Base-by-base conservation (phyloP, 2,113 vertebrate genomes). In the Sceloporus tristichus region DNA sequence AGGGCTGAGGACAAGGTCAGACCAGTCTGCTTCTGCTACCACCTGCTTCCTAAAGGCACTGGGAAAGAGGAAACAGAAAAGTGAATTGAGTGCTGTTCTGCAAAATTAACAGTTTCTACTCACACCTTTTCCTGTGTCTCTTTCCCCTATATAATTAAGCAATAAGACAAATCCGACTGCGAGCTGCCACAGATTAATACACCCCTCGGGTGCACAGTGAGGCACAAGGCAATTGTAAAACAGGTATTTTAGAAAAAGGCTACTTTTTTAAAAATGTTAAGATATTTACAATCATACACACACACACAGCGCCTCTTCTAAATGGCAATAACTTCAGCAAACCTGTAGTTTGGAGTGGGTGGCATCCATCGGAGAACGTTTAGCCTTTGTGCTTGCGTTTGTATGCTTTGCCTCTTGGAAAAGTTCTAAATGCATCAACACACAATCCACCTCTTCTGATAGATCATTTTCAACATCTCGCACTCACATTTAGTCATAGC, bases 101-200 rank as follows among this genome's bases (percentile, higher is more conserved):
- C 89, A 88, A 91, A 94, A 94, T 95, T 90, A 93, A 91, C 90
- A 79, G 82, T 90, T 94, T 92, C 87, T 87, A 88, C 86, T 93
- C 84, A 25, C 77, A 48, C 90, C 59, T 89, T 88, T 93, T 92
- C 80, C 83, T 62, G 27, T 42, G 87, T 80, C 70, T 86, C 88
- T 79, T 90, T 91, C 90, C 88, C 73, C 82, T 90, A 80, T 86
- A 85, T 89, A 94, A 93, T 93, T 92, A 94, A 0, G 23, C 87
- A 87, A 86, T 93, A 92, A 92, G 91, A 86, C 93, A 90, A 9
- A 13, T 80, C 29, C 1, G 90, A 80, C 89, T 88, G 90, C 4
- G 38, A 84, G 74, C 90, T 91, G 91, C 91, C 91, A 92, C 88
- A 90, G 90, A 94, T 92, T 92, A 92, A 89, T 92, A 90, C 86